phyloP scores from a whole-genome alignment of 1,140 invertebrate species.

The Ridgeia piscesae region DNA sequence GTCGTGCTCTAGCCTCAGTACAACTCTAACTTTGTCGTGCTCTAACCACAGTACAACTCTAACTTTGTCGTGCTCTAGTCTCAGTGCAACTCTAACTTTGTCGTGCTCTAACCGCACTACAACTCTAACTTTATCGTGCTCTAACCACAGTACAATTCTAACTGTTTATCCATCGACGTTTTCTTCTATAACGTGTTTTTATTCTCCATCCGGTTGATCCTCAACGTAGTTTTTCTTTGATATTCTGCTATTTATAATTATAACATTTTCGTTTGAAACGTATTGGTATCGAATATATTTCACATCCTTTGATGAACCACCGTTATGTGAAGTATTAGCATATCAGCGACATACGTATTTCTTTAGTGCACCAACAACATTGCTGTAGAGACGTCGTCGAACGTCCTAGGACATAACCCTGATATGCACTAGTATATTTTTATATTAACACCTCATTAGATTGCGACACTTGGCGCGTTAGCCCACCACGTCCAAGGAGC shows the following conservation, averaged over 20 bases:
- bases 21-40: no score
- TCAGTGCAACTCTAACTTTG: no score
- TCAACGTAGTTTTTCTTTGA: neutral
- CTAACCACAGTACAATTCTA: no score
- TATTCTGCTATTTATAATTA: neutral
- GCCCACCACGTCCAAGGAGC: neutral
- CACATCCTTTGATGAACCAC: neutral
- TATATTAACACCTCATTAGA: neutral
- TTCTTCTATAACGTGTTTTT: no score
- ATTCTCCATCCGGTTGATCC: neutral
- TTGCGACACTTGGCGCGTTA: neutral
- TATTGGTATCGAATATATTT: neutral
- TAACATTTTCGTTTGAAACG: neutral
- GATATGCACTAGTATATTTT: neutral
- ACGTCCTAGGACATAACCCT: neutral
- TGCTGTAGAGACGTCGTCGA: neutral
- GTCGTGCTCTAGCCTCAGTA: no score
- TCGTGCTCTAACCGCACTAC: no score
- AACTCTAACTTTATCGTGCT: no score
- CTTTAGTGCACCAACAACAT: neutral
- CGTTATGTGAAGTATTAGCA: neutral
- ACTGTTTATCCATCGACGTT: no score
- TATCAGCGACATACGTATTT: neutral
- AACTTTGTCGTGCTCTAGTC: no score
- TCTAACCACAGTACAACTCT: no score